These are phyloP conservation scores for Salmo trutta DNA, from an alignment of 2,797 vertebrate genomes.

Conservation along the genomic window DNA sequence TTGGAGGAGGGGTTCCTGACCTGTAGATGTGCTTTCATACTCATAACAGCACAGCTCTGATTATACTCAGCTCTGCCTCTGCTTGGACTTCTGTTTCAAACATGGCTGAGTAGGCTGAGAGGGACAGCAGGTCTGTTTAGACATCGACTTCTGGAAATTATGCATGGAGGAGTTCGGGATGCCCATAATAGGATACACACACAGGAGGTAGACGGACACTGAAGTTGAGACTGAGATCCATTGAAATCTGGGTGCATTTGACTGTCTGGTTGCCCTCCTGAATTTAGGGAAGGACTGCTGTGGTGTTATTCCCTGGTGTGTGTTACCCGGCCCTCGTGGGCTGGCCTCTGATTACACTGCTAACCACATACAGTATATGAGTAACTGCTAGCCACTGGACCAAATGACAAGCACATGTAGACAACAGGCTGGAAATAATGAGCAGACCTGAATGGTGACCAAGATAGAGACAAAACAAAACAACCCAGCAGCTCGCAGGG, in stretches of 20 bases:
- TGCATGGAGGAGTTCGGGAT: conserved; percentile 41
- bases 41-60: conserved; percentile 57
- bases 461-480: conserved; percentile 32
- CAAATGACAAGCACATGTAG: conserved; percentile 76
- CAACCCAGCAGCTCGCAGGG: conserved; percentile 4
- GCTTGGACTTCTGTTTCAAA: conserved; percentile 33
- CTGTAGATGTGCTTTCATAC: conserved; percentile 46
- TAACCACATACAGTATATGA: conserved; percentile 69
- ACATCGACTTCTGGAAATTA: conserved; percentile 23
- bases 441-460: conserved; percentile 41
- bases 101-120: conserved; percentile 29
- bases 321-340: conserved; percentile 71
- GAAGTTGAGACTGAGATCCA: conserved; percentile 34
- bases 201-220: background rate
- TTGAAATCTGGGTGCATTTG: conserved; percentile 34
- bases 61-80: conserved; percentile 42
- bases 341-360: conserved; percentile 43
- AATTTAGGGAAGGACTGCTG: conserved; percentile 60
- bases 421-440: conserved; percentile 69
- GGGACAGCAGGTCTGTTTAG: conserved; percentile 47
- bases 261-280: conserved; percentile 62
- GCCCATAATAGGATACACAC: conserved; percentile 68
- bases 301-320: conserved; percentile 70
- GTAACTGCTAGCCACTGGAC: conserved; percentile 68
- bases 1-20: conserved; percentile 56